These are phyloP conservation scores for Nothoprocta perdicaria DNA, from an alignment of 2,113 vertebrate species.

Conservation along the genomic window DNA sequence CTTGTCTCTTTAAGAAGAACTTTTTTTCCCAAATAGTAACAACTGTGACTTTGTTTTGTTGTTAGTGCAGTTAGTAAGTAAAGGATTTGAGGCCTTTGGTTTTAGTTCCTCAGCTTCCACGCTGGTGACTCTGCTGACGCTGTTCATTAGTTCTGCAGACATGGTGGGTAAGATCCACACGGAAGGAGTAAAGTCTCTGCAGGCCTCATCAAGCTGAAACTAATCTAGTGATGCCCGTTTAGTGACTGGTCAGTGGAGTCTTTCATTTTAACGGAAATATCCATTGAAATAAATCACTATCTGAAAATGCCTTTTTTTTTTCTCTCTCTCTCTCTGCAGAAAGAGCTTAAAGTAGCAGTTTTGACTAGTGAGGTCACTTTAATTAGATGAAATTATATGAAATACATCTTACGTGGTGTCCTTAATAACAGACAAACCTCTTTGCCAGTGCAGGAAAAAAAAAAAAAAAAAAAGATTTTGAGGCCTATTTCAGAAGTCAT, in stretches of 20 bases:
- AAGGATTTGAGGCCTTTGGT: not conserved
- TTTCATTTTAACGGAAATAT: not conserved
- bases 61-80: not conserved
- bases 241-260: not conserved
- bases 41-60: not conserved
- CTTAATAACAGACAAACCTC: not conserved
- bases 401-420: not conserved
- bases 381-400: not conserved
- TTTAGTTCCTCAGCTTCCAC: not conserved
- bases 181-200: not conserved
- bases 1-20: not conserved
- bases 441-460: not conserved
- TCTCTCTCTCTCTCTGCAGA: not conserved
- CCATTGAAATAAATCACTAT: not conserved
- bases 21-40: not conserved
- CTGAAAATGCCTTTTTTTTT: not conserved
- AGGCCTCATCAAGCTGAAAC: not conserved
- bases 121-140: not conserved
- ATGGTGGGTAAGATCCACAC: not conserved
- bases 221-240: not conserved
- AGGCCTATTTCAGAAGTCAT: not conserved
- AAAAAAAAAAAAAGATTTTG: not conserved
- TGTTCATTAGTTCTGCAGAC: not conserved
- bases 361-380: not conserved
- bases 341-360: not conserved